These are phyloP conservation scores for Sebastes miniatus DNA, from an alignment of 2,797 vertebrate species.

Conservation along the genomic window DNA sequence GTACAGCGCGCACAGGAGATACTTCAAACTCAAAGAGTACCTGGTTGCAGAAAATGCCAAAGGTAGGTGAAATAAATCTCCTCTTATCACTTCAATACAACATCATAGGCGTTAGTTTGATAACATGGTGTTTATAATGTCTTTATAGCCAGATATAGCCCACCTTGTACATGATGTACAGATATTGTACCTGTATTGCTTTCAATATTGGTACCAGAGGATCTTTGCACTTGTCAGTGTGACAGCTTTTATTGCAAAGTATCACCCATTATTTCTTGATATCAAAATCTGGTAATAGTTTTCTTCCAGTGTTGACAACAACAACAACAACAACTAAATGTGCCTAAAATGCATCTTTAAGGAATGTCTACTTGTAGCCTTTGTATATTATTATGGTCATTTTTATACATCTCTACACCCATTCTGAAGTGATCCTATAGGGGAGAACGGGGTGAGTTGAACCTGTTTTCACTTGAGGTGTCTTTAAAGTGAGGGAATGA, in stretches of 20 bases:
- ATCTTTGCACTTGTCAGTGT: not conserved
- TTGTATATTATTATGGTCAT: too few relatives aligned
- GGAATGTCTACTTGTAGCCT: not conserved
- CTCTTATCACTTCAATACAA: too few relatives aligned
- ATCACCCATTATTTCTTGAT: not conserved
- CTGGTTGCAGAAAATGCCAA: conserved; percentile 78
- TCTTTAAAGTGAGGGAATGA: too few relatives aligned
- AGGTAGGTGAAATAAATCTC: conserved; percentile 71
- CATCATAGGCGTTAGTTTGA: not conserved
- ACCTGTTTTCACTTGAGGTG: too few relatives aligned
- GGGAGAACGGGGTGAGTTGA: too few relatives aligned
- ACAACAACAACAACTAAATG: not conserved
- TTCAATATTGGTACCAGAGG: not conserved
- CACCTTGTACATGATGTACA: too few relatives aligned
- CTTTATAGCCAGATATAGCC: too few relatives aligned
- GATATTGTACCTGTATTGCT: not conserved
- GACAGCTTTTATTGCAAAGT: not conserved
- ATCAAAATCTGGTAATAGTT: not conserved
- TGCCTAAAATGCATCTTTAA: not conserved
- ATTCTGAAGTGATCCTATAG: too few relatives aligned
- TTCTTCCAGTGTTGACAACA: not conserved
- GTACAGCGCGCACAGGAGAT: conserved; percentile 82
- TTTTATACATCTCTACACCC: too few relatives aligned
- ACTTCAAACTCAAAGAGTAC: conserved; percentile 87
- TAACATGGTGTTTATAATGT: not conserved